Conservation (phyloP, 2,888 invertebrate genomes). For the Andrena flavipes region DNA sequence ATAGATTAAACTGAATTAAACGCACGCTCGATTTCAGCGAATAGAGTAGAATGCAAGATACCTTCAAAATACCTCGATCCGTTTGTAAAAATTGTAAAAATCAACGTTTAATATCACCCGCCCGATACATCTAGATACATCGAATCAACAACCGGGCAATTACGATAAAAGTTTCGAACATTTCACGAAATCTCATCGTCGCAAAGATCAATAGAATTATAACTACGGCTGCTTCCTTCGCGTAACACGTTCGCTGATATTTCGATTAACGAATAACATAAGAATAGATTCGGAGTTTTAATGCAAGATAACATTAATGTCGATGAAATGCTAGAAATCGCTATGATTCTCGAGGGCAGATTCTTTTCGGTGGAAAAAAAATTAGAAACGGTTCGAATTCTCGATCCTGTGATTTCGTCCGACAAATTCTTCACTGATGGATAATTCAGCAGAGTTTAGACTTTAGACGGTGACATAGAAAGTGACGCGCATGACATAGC, state of each 20-base stretch:
- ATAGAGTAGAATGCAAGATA: too few relatives aligned
- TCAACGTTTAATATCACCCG: not conserved
- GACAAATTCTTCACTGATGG: conserved; percentile 13
- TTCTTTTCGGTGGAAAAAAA: conserved; percentile 1
- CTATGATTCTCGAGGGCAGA: not conserved
- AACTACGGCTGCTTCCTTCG: not conserved
- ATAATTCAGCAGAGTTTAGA: not conserved
- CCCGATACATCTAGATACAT: not conserved
- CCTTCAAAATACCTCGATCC: too few relatives aligned
- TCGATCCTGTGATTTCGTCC: conserved; percentile 8
- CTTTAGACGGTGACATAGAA: conserved; percentile 16
- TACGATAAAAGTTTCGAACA: not conserved
- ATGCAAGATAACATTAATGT: conserved; percentile 32
- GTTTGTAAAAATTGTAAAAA: too few relatives aligned
- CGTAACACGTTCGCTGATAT: conserved; percentile 39
- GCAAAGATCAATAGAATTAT: not conserved
- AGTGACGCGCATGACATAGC: conserved; percentile 1
- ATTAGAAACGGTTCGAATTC: not conserved
- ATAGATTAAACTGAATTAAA: not conserved
- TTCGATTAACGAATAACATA: conserved; percentile 29
- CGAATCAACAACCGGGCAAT: not conserved
- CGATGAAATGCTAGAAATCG: conserved; percentile 33
- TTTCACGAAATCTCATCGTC: not conserved
- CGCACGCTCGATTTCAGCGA: too few relatives aligned
- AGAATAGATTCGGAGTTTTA: conserved; percentile 21